Evolutionary conservation across 2,113 vertebrate genomes (phyloP).

Genomic region (Ammospiza caudacuta): DNA sequence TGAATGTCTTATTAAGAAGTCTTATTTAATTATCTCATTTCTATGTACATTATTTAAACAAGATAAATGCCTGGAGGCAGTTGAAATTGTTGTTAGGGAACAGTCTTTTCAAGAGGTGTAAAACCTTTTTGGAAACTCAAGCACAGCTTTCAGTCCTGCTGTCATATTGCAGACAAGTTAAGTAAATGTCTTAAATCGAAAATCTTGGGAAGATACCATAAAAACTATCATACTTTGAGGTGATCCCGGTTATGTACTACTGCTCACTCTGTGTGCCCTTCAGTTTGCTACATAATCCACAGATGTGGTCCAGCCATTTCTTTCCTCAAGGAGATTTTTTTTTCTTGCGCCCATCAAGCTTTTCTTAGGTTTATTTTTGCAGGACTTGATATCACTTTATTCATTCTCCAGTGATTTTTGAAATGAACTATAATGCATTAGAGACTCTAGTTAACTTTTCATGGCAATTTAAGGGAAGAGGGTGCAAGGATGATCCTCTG

Average conservation of each 20-base stretch:
- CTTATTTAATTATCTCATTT: not conserved
- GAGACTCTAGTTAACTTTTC: not conserved
- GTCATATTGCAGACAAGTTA: not conserved
- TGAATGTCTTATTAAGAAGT: not conserved
- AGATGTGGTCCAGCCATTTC: not conserved
- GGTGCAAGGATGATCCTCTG: not conserved
- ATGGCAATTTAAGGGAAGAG: not conserved
- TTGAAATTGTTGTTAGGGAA: not conserved
- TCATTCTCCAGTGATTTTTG: not conserved
- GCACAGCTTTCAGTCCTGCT: not conserved
- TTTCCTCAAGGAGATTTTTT: not conserved
- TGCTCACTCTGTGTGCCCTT: not conserved
- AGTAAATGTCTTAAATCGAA: not conserved
- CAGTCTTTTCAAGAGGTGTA: not conserved
- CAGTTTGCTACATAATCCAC: not conserved
- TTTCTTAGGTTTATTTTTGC: not conserved
- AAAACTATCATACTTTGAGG: not conserved
- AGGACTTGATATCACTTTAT: not conserved
- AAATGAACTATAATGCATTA: not conserved
- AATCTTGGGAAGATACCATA: not conserved
- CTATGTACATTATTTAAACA: not conserved
- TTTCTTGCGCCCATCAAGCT: not conserved
- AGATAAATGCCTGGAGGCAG: not conserved
- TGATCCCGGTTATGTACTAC: not conserved
- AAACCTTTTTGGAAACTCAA: not conserved